Percentiles rank a stretch among this genome's conserved stretches.
Evolutionary conservation across 2,797 vertebrate genomes (phyloP).

Genomic region (Malurus splendens): DNA sequence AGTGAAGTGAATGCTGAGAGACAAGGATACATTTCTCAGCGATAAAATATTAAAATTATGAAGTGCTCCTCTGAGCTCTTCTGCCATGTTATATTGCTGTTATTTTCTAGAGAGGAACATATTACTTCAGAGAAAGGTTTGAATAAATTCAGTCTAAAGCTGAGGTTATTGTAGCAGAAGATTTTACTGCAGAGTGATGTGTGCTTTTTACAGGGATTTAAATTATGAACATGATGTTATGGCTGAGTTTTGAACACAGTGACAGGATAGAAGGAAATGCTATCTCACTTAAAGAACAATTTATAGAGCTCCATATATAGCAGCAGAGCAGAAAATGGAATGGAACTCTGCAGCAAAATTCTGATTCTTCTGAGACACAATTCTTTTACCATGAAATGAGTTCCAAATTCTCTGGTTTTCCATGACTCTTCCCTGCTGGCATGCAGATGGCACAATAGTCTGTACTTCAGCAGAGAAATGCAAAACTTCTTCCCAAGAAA

Average conservation of each 20-base stretch:
- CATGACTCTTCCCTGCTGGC: neutral
- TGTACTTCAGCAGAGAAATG: neutral
- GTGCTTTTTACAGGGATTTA: neutral
- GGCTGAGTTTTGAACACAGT: neutral
- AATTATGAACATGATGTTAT: neutral
- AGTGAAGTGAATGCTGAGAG: constrained; percentile 11
- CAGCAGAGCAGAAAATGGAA: neutral
- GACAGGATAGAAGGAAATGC: neutral
- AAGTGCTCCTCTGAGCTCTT: constrained; percentile 4
- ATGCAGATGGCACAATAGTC: neutral
- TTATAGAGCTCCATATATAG: neutral
- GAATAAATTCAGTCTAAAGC: neutral
- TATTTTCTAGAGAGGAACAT: neutral
- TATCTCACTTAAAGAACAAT: neutral
- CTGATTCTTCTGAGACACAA: neutral
- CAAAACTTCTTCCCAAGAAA: neutral
- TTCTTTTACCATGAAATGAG: neutral
- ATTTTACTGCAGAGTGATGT: neutral
- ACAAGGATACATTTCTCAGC: neutral
- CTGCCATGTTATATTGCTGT: neutral
- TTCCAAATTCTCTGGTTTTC: neutral
- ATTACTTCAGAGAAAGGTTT: neutral
- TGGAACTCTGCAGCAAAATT: neutral
- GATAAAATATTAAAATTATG: constrained; percentile 33
- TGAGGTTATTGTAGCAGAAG: neutral